Evolutionary conservation across 2,113 vertebrate genomes (phyloP).

Genomic region (Butastur rufipennis): DNA sequence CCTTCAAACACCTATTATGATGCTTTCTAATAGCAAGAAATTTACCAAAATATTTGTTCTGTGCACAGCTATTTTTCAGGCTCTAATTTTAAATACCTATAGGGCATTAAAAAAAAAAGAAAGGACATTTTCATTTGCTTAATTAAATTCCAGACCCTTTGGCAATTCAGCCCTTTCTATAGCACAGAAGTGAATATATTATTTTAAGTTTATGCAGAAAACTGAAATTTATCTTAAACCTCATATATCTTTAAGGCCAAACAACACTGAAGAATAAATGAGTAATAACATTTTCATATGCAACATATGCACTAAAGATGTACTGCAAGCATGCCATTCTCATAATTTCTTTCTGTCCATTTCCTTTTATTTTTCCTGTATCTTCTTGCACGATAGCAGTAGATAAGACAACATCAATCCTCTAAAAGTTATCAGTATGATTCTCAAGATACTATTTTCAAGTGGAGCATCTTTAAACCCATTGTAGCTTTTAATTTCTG

Average conservation of each 20-base stretch:
- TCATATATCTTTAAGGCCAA: neutral
- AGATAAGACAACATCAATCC: conserved; percentile 44
- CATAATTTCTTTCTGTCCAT: neutral
- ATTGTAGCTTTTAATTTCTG: conserved; percentile 60
- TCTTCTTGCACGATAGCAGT: neutral
- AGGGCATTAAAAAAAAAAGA: neutral
- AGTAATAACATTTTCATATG: neutral
- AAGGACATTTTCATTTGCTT: neutral
- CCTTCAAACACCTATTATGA: neutral
- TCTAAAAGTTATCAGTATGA: conserved; percentile 19
- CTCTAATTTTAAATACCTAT: neutral
- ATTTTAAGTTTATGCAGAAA: neutral
- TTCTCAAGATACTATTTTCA: conserved; percentile 64
- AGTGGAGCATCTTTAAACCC: conserved; percentile 60
- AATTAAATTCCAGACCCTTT: conserved; percentile 16
- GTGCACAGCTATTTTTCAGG: neutral
- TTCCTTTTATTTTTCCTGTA: neutral
- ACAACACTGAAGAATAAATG: neutral
- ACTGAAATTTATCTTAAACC: neutral
- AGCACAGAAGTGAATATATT: neutral
- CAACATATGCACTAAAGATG: neutral
- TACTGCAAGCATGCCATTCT: neutral
- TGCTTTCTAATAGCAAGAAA: neutral
- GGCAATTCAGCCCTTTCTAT: neutral
- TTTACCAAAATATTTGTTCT: neutral